These are phyloP conservation scores for Zaprionus ghesquierei DNA, from an alignment of 1,140 invertebrate genomes.

Conservation along the genomic window DNA sequence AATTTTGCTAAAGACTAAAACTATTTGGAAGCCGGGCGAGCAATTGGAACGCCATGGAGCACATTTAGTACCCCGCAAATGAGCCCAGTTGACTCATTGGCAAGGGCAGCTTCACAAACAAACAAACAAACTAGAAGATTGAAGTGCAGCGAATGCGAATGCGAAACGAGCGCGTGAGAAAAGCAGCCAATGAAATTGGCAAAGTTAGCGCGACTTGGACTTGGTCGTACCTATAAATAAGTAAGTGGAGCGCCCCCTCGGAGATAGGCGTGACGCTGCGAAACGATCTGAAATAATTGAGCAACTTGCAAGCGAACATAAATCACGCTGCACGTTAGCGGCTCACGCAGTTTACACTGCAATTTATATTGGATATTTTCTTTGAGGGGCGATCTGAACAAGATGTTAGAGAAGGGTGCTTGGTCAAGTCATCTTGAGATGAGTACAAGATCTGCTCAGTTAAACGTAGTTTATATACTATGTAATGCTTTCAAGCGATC, in stretches of 20 bases:
- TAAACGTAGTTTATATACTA: too few species aligned
- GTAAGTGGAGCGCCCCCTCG: conserved; percentile 37
- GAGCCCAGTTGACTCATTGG: conserved; percentile 67
- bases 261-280: conserved; percentile 21
- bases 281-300: conserved; percentile 36
- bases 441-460: not conserved
- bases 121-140: conserved; percentile 31
- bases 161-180: conserved; percentile 77
- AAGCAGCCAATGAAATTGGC: conserved; percentile 54
- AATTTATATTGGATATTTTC: not conserved
- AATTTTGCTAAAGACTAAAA: conserved; percentile 22
- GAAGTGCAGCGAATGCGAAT: conserved; percentile 52
- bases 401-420: not conserved
- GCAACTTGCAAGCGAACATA: not conserved
- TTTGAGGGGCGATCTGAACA: not conserved
- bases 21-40: conserved; percentile 48
- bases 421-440: too few species aligned
- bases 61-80: conserved; percentile 3
- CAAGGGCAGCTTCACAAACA: conserved; percentile 55
- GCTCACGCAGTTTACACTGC: not conserved
- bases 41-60: conserved; percentile 14
- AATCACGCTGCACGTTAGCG: not conserved
- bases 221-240: conserved; percentile 38
- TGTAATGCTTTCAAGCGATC: too few species aligned
- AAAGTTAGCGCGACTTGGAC: conserved; percentile 4